Evolutionary conservation across 1,140 invertebrate species (phyloP), one percentile per base, ranked within the genome.

Genomic region (Calliopsis andreniformis): DNA sequence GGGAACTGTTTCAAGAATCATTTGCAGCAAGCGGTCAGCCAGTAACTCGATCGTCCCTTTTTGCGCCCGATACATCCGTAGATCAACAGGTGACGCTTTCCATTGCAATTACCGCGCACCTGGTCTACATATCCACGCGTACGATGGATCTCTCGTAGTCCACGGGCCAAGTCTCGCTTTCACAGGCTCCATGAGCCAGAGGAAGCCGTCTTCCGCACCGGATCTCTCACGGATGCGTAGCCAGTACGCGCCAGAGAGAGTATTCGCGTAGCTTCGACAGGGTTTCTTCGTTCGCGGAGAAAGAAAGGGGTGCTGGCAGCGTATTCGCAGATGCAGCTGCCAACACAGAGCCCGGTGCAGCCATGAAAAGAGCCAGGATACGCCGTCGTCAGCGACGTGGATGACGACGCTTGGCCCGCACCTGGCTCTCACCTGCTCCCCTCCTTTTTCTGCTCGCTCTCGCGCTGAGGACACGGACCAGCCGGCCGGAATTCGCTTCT

Each of bases 311-410:
- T 66, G 45, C n/a, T n/a, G 61, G 25, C 39, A 39, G 45, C 47
- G 77, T 28, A 47, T 70, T 76, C 79, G 79, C 77, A 83, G 82
- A 77, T 67, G 89, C 89, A 90, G 90, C 89, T 90, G 90, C 87
- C 73, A 81, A 73, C 80, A 81, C 79, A 76, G 75, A 82, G 87
- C 84, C 88, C 84, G 89, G 88, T 90, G 89, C 85, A 88, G 84
- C 83, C 85, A 80, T 86, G 76, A 79, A 84, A 39, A 78, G 61
- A 69, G 82, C 79, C 84, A 81, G 68, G 68, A 72, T 45, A 55
- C 30, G 67, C 39, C 56, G 59, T 75, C 62, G 51, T 18, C 58
- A 23, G 45, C 53, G 70, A 63, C 59, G 58, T 25, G n/a, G 28
- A 64, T 67, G 67, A 58, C 62, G 59, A 64, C 67, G 55, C 3